Evolutionary conservation across 2,113 vertebrate genomes (phyloP).

Genomic region (Desmodus rotundus): DNA sequence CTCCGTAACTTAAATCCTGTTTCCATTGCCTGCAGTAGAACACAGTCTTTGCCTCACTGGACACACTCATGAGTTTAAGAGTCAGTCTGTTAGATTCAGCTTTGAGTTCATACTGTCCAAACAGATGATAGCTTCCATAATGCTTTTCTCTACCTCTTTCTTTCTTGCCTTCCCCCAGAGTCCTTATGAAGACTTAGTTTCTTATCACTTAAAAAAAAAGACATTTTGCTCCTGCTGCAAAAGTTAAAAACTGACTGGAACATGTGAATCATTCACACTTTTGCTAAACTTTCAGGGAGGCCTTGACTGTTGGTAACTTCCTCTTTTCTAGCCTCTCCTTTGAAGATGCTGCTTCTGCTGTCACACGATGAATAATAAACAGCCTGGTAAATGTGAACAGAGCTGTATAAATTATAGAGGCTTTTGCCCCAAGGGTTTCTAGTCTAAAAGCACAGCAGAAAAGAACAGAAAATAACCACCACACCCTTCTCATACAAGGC

Average conservation of each 20-base stretch:
- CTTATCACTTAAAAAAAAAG: slow-evolving; percentile 35
- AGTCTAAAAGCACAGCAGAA: neutral
- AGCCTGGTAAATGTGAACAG: neutral
- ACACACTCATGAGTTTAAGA: neutral
- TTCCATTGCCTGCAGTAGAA: neutral
- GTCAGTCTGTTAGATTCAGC: neutral
- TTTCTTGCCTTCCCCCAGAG: neutral
- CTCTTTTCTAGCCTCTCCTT: neutral
- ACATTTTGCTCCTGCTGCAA: slow-evolving; percentile 40
- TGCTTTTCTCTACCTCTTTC: neutral
- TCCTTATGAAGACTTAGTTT: neutral
- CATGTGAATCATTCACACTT: neutral
- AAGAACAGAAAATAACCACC: neutral
- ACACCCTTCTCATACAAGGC: neutral
- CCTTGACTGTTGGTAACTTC: neutral
- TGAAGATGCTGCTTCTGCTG: neutral
- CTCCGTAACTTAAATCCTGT: neutral
- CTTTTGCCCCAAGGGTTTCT: neutral
- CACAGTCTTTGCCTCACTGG: neutral
- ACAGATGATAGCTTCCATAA: neutral
- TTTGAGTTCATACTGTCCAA: neutral
- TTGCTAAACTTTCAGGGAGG: neutral
- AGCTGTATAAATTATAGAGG: slow-evolving; percentile 45
- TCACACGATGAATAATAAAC: neutral
- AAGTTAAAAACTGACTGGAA: slow-evolving; percentile 38